Conservation (phyloP, 2,888 invertebrate genomes). For the Papilio protenor region DNA sequence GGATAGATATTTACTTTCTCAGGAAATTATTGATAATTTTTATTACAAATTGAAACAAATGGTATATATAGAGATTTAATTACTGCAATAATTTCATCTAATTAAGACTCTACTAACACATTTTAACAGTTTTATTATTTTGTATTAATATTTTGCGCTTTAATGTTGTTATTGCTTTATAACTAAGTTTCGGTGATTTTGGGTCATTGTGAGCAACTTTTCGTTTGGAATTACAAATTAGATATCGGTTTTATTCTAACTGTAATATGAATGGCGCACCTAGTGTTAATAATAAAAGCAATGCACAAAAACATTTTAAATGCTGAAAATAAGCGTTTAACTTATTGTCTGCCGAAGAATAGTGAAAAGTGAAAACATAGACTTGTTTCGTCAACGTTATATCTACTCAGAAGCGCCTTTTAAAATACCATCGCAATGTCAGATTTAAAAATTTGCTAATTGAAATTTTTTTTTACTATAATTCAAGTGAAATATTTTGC, state of each 20-base stretch:
- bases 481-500: not conserved
- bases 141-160: not conserved
- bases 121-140: not conserved
- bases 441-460: not conserved
- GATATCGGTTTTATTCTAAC: not conserved
- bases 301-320: not conserved
- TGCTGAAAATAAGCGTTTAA: not conserved
- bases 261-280: not conserved
- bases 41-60: not conserved
- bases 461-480: not conserved
- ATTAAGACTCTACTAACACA: not conserved
- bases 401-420: not conserved
- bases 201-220: slow-evolving; percentile 22
- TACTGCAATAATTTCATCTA: not conserved
- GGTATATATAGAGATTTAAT: not conserved
- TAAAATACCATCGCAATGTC: not conserved
- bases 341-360: not conserved
- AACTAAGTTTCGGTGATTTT: slow-evolving; percentile 11
- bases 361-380: too few species aligned
- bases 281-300: not conserved
- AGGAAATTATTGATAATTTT: not conserved
- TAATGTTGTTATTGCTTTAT: not conserved
- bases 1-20: not conserved
- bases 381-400: not conserved
- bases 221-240: slow-evolving; percentile 1